Evolutionary conservation across 2,797 vertebrate species (phyloP).

Genomic region (Artibeus jamaicensis): DNA sequence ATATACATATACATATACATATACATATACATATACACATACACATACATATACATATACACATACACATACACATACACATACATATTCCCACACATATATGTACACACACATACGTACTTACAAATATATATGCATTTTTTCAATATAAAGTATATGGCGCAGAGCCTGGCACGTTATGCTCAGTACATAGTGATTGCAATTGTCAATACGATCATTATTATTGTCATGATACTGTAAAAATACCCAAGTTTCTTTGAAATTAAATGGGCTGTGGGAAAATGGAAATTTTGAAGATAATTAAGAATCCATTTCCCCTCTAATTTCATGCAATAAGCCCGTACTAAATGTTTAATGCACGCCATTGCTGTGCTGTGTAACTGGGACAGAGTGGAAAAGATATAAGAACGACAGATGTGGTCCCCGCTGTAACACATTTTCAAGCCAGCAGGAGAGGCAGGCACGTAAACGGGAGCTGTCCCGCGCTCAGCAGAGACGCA

Average conservation of each 20-base stretch:
- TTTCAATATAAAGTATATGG: not conserved
- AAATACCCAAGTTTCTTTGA: constrained; percentile 22
- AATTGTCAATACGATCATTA: not conserved
- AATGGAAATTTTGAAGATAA: constrained; percentile 47
- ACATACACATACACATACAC: too few relatives aligned
- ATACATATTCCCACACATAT: too few relatives aligned
- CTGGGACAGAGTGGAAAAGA: not conserved
- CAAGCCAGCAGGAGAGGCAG: not conserved
- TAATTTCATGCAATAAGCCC: constrained; percentile 34
- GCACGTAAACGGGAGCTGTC: not conserved
- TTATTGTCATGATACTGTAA: not conserved
- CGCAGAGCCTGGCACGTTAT: not conserved
- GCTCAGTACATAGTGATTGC: not conserved
- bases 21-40: too few relatives aligned
- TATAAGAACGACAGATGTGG: not conserved
- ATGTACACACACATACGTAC: not conserved
- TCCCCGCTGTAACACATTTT: not conserved
- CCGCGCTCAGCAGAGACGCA: not conserved
- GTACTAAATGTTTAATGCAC: constrained; percentile 5
- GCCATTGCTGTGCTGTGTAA: not conserved
- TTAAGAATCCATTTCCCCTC: constrained; percentile 47
- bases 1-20: too few relatives aligned
- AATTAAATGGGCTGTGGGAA: constrained; percentile 54
- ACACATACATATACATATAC: too few relatives aligned
- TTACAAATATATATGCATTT: not conserved